Percentiles rank a stretch among this genome's conserved stretches.
These are phyloP conservation scores for Chironomus tepperi DNA, from an alignment of 1,140 invertebrate species.

Conservation along the genomic window DNA sequence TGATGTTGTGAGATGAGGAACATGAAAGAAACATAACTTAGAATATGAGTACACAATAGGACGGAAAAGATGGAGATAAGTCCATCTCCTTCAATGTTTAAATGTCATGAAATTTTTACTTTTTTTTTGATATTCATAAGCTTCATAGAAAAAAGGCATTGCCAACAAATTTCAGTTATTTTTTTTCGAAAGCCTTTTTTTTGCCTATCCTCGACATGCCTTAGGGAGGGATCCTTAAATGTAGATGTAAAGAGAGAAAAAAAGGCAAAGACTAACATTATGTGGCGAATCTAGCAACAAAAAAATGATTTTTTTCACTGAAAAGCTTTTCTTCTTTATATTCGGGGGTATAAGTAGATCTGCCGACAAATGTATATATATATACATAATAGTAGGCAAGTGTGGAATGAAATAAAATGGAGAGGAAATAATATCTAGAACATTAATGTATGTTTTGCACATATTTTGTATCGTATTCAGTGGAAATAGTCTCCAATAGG, in stretches of 20 bases:
- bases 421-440: neutral
- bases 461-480: neutral
- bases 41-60: neutral
- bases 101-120: no score
- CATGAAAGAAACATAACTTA: neutral
- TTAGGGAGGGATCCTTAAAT: neutral
- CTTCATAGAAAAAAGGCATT: no score
- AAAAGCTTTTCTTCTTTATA: neutral
- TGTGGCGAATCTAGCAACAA: neutral
- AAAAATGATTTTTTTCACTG: neutral
- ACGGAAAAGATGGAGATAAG: neutral
- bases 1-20: no score
- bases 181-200: constrained; percentile 1
- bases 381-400: neutral
- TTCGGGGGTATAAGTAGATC: neutral
- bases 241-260: neutral
- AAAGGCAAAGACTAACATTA: neutral
- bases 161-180: neutral
- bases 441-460: constrained; percentile 17
- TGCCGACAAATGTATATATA: neutral
- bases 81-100: neutral
- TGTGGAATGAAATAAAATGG: neutral
- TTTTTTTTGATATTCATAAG: no score
- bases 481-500: neutral
- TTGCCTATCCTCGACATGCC: neutral